Evolutionary conservation across 2,888 invertebrate genomes (phyloP), one percentile per base, ranked within the genome.

Genomic region (Notodonta ziczac): DNA sequence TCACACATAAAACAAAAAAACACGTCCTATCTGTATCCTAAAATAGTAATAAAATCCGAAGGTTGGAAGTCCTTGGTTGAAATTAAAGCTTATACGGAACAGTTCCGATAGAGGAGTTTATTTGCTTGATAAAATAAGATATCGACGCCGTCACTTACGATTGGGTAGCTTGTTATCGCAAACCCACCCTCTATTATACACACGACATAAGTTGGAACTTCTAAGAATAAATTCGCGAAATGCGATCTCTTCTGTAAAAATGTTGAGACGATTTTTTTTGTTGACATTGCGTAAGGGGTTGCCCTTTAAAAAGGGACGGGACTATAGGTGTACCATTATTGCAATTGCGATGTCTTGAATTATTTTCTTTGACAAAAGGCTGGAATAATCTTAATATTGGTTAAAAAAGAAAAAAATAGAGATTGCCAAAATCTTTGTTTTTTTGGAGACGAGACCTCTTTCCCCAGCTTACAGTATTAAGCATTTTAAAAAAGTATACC

Each of bases 101-200:
- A 56, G 55, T 52, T 40, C 24, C 16, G 54, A 67, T 55, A 63
- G 42, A 13, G 55, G 55, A 68, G 7, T 63, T 63, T 61, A 60
- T 65, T 56, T 53, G 35, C 44, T 57, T 62, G 54, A 63, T 63
- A 65, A 55, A 69, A 63, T 57, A 63, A 60, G 64, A 67, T 67
- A 65, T 71, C 56, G 46, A 57, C 14, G 60, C 61, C 60, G 55
- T 67, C 61, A 64, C 74, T 66, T 73, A 66, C 56, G 64, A 75
- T 69, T 55, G 65, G 65, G 69, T 65, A 60, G 59, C 74, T 76
- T 73, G 74, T 73, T 74, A 74, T 69, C 69, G 65, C 52, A 42
- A 53, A 56, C 60, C 63, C 46, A 8, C 56, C 59, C 56, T 73
- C 73, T 66, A 64, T 72, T 66, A 71, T 65, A 65, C 46, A 60